A percentile compares a stretch with the other conserved stretches of the same genome.
Conservation (phyloP, 2,113 vertebrate genomes). For the Murina feae region DNA sequence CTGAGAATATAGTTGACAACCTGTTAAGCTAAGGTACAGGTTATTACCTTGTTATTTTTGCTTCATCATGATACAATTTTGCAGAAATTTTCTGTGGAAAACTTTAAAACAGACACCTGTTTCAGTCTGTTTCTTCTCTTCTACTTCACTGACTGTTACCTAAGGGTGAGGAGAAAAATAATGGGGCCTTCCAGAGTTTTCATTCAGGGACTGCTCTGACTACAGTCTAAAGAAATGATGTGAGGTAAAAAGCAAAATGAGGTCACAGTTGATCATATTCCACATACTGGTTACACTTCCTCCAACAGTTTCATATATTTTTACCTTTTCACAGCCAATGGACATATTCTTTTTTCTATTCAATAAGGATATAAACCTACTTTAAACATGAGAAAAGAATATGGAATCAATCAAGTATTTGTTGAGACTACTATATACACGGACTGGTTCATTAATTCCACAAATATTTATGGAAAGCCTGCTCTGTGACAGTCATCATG, state of each 20-base stretch:
- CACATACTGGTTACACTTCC: neutral
- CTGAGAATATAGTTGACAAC: neutral
- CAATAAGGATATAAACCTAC: neutral
- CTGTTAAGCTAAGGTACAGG: neutral
- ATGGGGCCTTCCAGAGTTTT: neutral
- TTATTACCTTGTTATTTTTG: too few relatives aligned
- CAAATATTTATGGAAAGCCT: neutral
- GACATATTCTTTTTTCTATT: neutral
- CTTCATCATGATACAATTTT: constrained; percentile 15
- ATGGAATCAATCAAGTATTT: neutral
- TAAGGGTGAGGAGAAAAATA: neutral
- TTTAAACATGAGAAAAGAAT: neutral
- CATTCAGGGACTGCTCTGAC: neutral
- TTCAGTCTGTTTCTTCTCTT: neutral
- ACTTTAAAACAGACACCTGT: neutral
- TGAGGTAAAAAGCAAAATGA: neutral
- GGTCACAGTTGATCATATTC: neutral
- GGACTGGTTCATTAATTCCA: neutral
- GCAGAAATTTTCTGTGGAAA: constrained; percentile 1
- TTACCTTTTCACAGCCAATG: neutral
- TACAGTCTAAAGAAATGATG: neutral
- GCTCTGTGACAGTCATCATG: neutral
- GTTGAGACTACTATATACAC: neutral
- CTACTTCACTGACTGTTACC: neutral
- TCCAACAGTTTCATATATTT: neutral